Conservation (phyloP, 2,888 invertebrate species). For the Crossocerus cetratus region DNA sequence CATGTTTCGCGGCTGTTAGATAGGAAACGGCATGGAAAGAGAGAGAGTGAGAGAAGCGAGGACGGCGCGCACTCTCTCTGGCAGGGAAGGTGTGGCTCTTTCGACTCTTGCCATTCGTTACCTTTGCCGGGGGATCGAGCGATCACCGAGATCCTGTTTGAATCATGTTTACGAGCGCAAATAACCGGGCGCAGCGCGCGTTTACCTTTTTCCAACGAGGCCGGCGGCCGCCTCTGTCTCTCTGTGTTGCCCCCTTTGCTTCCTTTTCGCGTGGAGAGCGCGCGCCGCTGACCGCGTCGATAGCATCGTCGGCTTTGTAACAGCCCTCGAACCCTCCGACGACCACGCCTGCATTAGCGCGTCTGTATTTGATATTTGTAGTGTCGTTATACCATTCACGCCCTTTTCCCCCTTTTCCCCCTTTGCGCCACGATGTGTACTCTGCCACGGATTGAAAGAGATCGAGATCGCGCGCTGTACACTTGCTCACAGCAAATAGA, state of each 20-base stretch:
- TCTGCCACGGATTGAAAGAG: no score
- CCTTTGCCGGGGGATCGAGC: constrained; percentile 45
- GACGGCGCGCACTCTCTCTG: constrained; percentile 43
- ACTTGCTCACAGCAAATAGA: no score
- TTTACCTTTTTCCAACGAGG: constrained; percentile 24
- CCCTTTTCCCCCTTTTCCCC: no score
- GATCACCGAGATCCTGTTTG: constrained; percentile 12
- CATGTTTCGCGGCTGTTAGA: neutral
- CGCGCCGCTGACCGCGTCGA: constrained; percentile 9
- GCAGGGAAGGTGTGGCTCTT: constrained; percentile 56
- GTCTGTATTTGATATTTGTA: neutral
- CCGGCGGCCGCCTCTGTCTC: constrained; percentile 11
- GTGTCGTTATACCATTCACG: constrained; percentile 3
- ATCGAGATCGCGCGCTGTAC: no score
- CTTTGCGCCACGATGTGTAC: no score
- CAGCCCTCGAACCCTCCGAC: neutral
- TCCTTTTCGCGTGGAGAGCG: neutral
- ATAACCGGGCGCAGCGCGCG: constrained; percentile 34
- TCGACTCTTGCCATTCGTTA: constrained; percentile 59
- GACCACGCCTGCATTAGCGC: neutral
- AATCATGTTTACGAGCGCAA: constrained; percentile 49
- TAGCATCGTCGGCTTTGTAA: constrained; percentile 23
- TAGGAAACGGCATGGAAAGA: neutral
- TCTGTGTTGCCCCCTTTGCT: constrained; percentile 15
- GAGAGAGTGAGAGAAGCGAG: constrained; percentile 23